These are phyloP conservation scores for Tiliacea aurago DNA, from an alignment of 2,888 invertebrate genomes.

Conservation along the genomic window DNA sequence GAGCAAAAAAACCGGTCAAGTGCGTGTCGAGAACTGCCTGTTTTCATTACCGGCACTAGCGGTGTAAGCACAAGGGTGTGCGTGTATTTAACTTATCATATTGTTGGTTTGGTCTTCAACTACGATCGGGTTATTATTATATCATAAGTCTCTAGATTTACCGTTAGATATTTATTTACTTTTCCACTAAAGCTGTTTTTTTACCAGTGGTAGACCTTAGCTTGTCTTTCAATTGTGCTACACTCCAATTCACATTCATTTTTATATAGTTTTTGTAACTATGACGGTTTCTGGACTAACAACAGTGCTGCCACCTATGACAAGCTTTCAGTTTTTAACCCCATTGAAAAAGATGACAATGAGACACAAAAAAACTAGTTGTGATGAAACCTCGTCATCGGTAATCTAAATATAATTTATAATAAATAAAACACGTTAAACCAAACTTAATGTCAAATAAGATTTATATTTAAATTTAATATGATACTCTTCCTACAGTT, in stretches of 20 bases:
- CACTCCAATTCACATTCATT: no score
- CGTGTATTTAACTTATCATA: neutral
- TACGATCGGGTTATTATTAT: neutral
- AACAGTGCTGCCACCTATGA: neutral
- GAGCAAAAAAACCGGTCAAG: no score
- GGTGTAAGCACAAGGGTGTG: neutral
- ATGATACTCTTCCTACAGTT: constrained; percentile 35
- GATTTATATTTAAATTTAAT: constrained; percentile 53
- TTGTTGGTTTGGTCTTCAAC: neutral
- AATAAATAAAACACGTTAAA: neutral
- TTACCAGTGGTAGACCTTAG: neutral
- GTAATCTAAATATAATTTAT: no score
- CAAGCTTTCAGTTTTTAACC: neutral
- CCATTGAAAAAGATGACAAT: neutral
- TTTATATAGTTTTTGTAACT: neutral
- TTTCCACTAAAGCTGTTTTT: neutral
- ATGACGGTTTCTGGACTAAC: neutral
- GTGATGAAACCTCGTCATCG: no score
- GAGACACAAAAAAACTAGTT: no score
- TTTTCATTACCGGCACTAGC: neutral
- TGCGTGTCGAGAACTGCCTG: neutral
- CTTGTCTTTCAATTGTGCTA: neutral
- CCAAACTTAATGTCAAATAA: constrained; percentile 7
- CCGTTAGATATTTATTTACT: neutral
- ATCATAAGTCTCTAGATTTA: neutral